Evolutionary conservation across 2,888 invertebrate genomes (phyloP).

Genomic region (Omphaloscelis lunosa): DNA sequence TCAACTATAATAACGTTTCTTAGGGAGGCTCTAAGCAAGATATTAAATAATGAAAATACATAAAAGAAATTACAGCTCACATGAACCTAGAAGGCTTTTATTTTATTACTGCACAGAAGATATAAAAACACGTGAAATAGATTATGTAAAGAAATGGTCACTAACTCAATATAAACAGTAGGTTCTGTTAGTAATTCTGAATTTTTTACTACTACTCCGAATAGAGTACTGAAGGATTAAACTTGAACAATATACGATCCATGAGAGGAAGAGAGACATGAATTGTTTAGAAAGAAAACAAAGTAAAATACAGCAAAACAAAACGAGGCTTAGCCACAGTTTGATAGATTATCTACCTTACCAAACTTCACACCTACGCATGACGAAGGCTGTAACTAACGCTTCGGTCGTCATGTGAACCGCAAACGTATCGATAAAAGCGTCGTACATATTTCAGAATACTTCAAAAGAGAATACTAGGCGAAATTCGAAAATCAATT

Average conservation of each 20-base stretch:
- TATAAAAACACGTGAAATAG: constrained; percentile 18
- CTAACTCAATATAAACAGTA: constrained; percentile 13
- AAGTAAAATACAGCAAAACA: constrained; percentile 12
- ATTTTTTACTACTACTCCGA: constrained; percentile 31
- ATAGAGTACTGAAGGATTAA: constrained; percentile 30
- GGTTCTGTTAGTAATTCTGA: constrained; percentile 32
- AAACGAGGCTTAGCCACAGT: constrained; percentile 33
- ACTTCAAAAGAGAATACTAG: constrained; percentile 66
- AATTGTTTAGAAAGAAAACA: constrained; percentile 8
- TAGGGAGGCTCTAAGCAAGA: neutral
- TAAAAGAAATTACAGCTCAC: neutral
- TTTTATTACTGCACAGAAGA: neutral
- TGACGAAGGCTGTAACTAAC: constrained; percentile 20
- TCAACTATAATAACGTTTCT: neutral
- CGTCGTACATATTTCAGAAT: constrained; percentile 56
- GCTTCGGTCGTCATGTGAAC: constrained; percentile 21
- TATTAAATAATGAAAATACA: neutral
- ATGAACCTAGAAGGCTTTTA: neutral
- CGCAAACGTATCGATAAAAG: constrained; percentile 35
- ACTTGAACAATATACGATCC: constrained; percentile 1
- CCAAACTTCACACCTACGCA: constrained; percentile 43
- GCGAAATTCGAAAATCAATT: constrained; percentile 87
- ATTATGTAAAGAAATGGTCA: constrained; percentile 3
- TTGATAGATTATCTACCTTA: constrained; percentile 36
- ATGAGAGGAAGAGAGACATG: neutral